phyloP scores from a whole-genome alignment of 2,113 vertebrate genomes.

The Pygoscelis adeliae region DNA sequence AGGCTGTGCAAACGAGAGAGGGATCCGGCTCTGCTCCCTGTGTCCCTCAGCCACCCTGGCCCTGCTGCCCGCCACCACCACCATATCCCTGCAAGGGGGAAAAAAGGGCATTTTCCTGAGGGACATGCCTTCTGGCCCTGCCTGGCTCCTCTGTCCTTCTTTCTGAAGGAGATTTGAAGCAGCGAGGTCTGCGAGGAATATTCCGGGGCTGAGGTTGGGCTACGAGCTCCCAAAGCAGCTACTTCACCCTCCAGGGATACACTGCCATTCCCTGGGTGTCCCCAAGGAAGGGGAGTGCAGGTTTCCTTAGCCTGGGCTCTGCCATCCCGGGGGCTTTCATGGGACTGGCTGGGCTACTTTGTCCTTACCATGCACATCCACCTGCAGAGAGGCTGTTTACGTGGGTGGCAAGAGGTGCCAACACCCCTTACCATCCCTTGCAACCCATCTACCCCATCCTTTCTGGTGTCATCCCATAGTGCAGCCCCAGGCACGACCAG shows the following conservation, averaged over 20 bases:
- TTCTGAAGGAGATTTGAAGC: neutral
- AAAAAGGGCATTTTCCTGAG: neutral
- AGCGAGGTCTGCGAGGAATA: fast-evolving
- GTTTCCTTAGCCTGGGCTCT: neutral
- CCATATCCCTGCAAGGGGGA: neutral
- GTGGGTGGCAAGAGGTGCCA: neutral
- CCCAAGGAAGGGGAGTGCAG: neutral
- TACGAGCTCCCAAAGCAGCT: neutral
- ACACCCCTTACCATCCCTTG: neutral
- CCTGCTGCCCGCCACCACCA: neutral
- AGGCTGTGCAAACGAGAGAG: neutral
- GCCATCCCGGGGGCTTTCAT: too few species aligned
- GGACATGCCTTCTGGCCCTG: neutral
- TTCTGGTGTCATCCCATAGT: neutral
- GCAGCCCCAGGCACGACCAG: neutral
- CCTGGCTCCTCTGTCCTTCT: neutral
- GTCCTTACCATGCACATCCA: neutral
- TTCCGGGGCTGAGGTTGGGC: neutral
- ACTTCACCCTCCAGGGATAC: neutral
- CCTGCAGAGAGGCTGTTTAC: neutral
- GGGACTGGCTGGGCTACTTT: neutral
- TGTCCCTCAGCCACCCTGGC: neutral
- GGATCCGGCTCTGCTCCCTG: neutral
- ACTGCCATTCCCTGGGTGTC: fast-evolving
- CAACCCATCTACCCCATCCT: neutral